These are phyloP conservation scores for Diorhabda elongata DNA, from an alignment of 1,140 invertebrate species.

Conservation along the genomic window DNA sequence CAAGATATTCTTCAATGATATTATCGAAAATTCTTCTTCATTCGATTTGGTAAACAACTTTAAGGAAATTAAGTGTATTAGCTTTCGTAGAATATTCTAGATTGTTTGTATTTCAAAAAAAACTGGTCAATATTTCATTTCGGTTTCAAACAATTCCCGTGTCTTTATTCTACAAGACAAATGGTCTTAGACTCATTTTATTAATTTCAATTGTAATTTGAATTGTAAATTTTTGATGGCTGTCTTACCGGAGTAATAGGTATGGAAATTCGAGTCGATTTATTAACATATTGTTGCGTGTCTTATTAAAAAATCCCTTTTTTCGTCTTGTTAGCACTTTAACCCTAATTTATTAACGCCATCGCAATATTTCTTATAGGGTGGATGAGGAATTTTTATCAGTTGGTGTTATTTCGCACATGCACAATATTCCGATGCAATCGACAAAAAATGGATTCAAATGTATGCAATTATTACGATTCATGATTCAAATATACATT, in stretches of 20 bases:
- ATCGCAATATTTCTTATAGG: neutral
- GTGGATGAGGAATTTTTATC: too few relatives aligned
- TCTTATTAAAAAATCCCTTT: conserved; percentile 24
- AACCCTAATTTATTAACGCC: neutral
- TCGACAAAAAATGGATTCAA: too few relatives aligned
- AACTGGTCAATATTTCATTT: neutral
- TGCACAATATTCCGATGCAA: too few relatives aligned
- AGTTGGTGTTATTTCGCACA: too few relatives aligned
- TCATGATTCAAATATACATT: too few relatives aligned
- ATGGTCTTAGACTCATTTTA: neutral
- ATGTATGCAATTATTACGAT: too few relatives aligned
- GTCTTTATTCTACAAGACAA: neutral
- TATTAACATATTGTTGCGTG: conserved; percentile 33
- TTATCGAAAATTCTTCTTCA: too few relatives aligned
- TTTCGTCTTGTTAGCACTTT: conserved; percentile 31
- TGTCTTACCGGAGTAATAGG: conserved; percentile 25
- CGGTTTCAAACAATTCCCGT: too few relatives aligned
- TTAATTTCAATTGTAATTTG: conserved; percentile 25
- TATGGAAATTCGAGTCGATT: conserved; percentile 31
- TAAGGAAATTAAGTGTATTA: neutral
- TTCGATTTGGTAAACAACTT: too few relatives aligned
- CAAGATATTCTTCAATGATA: too few relatives aligned
- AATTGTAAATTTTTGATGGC: conserved; percentile 34
- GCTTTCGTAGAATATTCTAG: neutral
- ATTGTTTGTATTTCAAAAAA: neutral